phyloP scores from a whole-genome alignment of 2,797 vertebrate genomes.

The Platalea minor region DNA sequence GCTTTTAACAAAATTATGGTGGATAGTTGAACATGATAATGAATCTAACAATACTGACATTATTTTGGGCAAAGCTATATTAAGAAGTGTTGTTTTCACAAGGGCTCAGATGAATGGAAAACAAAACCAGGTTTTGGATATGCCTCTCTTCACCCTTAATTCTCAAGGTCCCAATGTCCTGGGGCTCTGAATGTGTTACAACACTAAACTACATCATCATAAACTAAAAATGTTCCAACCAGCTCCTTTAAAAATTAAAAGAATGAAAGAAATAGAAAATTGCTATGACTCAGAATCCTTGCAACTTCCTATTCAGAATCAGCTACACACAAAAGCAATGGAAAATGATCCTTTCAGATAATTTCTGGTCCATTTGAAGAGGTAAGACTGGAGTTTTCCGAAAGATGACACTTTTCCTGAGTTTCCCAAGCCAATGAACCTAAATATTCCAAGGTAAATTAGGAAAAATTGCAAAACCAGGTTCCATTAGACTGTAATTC shows the following conservation, averaged over 20 bases:
- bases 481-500: neutral
- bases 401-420: neutral
- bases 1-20: neutral
- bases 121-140: neutral
- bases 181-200: slow-evolving; percentile 1
- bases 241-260: neutral
- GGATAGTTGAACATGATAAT: neutral
- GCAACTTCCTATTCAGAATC: neutral
- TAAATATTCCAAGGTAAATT: neutral
- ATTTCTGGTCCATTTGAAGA: neutral
- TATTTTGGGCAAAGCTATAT: neutral
- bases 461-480: neutral
- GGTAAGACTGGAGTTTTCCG: neutral
- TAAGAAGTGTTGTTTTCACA: neutral
- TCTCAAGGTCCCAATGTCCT: neutral
- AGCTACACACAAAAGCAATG: neutral
- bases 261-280: neutral
- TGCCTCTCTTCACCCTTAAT: neutral
- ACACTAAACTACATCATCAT: neutral
- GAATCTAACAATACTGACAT: neutral
- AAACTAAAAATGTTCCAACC: neutral
- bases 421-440: neutral
- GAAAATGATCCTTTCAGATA: neutral
- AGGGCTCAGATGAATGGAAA: neutral
- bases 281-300: neutral